A percentile compares a stretch with the other conserved stretches of the same genome.
phyloP scores from a whole-genome alignment of 2,113 vertebrate species.

The Danionella cerebrum region DNA sequence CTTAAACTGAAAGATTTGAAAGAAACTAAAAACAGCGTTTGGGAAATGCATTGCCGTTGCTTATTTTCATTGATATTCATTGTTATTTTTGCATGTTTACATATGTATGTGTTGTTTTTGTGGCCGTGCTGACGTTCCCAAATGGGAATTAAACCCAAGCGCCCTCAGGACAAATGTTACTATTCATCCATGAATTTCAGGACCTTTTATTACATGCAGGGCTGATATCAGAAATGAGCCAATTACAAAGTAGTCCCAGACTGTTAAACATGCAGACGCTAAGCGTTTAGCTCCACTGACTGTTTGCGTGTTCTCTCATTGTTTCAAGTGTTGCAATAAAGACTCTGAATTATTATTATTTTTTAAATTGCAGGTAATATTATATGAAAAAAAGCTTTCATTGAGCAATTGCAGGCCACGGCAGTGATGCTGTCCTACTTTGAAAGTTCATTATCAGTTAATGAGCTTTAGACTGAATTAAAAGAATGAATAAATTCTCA shows the following conservation, averaged over 20 bases:
- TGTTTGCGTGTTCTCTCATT: constrained; percentile 12
- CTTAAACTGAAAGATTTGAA: background rate
- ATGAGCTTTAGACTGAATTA: constrained; percentile 8
- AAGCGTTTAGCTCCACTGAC: constrained; percentile 10
- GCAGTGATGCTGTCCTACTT: background rate
- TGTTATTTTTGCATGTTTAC: constrained; percentile 10
- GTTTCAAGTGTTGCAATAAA: constrained; percentile 15
- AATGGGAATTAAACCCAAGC: constrained; percentile 14
- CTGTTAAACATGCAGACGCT: constrained; percentile 22
- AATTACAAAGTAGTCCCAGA: constrained; percentile 25
- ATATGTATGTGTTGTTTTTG: constrained; percentile 11
- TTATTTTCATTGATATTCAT: background rate
- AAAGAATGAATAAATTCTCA: constrained; percentile 10
- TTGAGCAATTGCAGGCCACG: background rate
- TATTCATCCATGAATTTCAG: constrained; percentile 14
- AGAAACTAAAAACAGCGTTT: background rate
- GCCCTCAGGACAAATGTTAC: constrained; percentile 28
- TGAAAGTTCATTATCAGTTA: constrained; percentile 17
- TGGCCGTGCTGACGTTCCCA: background rate
- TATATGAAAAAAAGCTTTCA: background rate
- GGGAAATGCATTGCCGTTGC: background rate
- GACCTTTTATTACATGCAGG: constrained; percentile 29
- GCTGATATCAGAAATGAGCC: constrained; percentile 32
- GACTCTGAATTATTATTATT: background rate
- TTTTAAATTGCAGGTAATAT: background rate